Conservation (phyloP, 2,113 vertebrate species). For the Thryonomys swinderianus region DNA sequence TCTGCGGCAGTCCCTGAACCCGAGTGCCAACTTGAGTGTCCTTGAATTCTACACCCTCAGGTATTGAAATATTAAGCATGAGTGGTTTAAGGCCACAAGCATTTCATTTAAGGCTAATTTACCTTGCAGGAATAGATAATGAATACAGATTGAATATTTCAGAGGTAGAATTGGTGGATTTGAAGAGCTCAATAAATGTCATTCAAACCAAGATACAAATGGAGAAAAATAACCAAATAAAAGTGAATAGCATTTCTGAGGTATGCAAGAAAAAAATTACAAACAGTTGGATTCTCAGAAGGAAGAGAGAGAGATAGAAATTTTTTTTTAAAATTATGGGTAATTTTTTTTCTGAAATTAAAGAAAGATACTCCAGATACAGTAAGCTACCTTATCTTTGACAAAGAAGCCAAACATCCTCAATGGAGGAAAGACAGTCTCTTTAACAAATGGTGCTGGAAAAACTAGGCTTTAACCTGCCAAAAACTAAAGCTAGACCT, state of each 20-base stretch:
- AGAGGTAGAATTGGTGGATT: neutral
- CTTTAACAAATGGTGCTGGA: too few species aligned
- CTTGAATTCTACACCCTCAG: neutral
- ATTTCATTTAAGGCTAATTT: neutral
- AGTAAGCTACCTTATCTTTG: too few species aligned
- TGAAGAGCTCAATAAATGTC: neutral
- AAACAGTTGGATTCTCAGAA: neutral
- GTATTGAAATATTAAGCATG: neutral
- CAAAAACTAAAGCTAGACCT: too few species aligned
- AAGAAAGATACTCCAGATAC: neutral
- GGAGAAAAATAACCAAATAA: neutral
- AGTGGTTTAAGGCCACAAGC: neutral
- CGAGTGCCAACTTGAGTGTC: neutral
- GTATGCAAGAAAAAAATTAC: neutral
- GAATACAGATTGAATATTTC: neutral
- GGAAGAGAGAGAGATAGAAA: neutral
- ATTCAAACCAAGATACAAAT: neutral
- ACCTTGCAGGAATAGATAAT: neutral
- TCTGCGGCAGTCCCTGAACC: neutral
- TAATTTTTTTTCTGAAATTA: neutral
- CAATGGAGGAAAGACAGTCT: too few species aligned
- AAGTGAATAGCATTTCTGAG: neutral
- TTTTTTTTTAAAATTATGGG: neutral
- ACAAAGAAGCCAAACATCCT: too few species aligned
- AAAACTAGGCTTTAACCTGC: too few species aligned